phyloP scores from a whole-genome alignment of 1,140 invertebrate species.

The Chrysomallon squamiferum region DNA sequence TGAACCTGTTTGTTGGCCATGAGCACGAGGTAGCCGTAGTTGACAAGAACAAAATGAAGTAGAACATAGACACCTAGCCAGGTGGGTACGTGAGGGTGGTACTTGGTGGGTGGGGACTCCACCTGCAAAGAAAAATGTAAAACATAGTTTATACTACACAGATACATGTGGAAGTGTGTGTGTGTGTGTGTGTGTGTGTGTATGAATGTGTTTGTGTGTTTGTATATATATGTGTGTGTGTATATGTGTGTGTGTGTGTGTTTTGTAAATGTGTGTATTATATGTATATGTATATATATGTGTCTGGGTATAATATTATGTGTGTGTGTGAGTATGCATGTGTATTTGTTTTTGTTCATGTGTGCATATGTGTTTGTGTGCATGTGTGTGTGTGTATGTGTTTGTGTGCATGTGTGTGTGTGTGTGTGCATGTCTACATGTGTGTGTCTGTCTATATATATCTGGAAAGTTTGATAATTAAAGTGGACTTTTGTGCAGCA shows the following conservation, averaged over 20 bases:
- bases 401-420: no score
- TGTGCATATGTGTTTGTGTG: no score
- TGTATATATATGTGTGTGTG: background rate
- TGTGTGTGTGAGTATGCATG: no score
- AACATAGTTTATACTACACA: background rate
- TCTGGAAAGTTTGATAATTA: no score
- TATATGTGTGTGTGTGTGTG: background rate
- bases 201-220: background rate
- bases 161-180: background rate
- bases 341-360: no score
- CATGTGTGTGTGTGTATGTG: no score
- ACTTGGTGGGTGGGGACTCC: background rate
- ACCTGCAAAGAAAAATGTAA: background rate
- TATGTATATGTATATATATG: background rate
- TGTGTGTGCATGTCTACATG: no score
- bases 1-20: background rate
- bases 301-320: no score
- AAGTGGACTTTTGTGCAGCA: no score
- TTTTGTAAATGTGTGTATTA: background rate
- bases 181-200: background rate
- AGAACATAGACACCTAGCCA: background rate
- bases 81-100: background rate
- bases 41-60: background rate
- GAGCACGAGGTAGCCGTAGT: background rate
- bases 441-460: no score